Conservation (phyloP, 2,797 vertebrate genomes). For the Melanotaenia boesemani region DNA sequence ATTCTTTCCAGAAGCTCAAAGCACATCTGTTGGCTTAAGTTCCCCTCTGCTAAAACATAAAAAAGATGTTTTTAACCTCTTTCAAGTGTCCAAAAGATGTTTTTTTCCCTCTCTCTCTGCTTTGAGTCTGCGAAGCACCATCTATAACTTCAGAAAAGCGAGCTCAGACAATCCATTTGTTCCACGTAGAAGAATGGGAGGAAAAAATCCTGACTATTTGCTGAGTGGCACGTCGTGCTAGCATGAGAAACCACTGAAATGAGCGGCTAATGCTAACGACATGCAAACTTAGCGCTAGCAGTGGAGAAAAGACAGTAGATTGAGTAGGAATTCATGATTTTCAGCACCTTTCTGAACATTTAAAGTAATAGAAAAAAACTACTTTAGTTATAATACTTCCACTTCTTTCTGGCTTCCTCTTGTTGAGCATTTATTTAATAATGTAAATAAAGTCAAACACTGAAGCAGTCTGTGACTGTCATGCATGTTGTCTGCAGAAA, state of each 20-base stretch:
- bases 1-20: constrained; percentile 1
- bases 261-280: neutral
- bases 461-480: too few species aligned
- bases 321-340: neutral
- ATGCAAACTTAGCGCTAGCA: neutral
- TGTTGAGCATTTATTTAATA: neutral
- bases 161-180: neutral
- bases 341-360: neutral
- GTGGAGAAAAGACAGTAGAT: neutral
- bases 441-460: too few species aligned
- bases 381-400: neutral
- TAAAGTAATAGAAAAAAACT: neutral
- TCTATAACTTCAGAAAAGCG: neutral
- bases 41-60: too few species aligned
- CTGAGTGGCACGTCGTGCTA: too few species aligned
- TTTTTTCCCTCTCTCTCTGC: too few species aligned
- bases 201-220: neutral
- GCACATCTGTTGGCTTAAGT: neutral
- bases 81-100: too few species aligned
- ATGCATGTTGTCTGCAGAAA: too few species aligned
- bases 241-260: neutral
- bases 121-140: too few species aligned
- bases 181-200: neutral
- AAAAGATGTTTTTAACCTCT: too few species aligned
- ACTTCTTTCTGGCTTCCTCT: neutral